Evolutionary conservation across 2,888 invertebrate species (phyloP).

Genomic region (Vandiemenella viatica): DNA sequence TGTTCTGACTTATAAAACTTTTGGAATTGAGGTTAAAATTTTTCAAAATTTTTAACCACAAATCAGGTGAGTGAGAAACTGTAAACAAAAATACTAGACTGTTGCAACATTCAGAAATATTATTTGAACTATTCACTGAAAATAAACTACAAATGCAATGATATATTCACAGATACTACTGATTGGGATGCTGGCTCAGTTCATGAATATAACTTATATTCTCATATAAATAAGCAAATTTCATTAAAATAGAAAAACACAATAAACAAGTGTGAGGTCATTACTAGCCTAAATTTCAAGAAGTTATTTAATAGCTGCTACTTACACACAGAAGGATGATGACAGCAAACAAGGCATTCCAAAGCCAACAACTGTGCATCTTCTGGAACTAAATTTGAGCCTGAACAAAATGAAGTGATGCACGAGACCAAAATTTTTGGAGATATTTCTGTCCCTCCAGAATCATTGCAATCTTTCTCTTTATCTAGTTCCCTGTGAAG

Average conservation of each 20-base stretch:
- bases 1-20: constrained; percentile 42
- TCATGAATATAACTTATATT: no score
- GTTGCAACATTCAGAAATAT: no score
- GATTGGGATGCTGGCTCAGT: no score
- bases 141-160: no score
- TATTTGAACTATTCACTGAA: no score
- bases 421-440: constrained; percentile 29
- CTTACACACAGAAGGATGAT: constrained; percentile 52
- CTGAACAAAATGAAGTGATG: constrained; percentile 29
- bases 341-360: constrained; percentile 52
- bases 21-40: constrained; percentile 41
- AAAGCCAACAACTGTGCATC: constrained; percentile 46
- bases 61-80: constrained; percentile 37
- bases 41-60: constrained; percentile 53
- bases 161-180: no score
- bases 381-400: constrained; percentile 26
- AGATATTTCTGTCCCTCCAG: constrained; percentile 18
- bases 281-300: no score
- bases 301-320: no score
- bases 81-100: constrained; percentile 20
- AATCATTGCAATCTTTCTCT: constrained; percentile 24
- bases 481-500: constrained; percentile 22
- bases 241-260: no score
- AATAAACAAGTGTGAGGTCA: no score
- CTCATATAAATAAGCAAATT: no score